Percentiles rank a stretch among this genome's conserved stretches.
These are phyloP conservation scores for Ellobium chinense DNA, from an alignment of 2,888 invertebrate genomes.

Conservation along the genomic window DNA sequence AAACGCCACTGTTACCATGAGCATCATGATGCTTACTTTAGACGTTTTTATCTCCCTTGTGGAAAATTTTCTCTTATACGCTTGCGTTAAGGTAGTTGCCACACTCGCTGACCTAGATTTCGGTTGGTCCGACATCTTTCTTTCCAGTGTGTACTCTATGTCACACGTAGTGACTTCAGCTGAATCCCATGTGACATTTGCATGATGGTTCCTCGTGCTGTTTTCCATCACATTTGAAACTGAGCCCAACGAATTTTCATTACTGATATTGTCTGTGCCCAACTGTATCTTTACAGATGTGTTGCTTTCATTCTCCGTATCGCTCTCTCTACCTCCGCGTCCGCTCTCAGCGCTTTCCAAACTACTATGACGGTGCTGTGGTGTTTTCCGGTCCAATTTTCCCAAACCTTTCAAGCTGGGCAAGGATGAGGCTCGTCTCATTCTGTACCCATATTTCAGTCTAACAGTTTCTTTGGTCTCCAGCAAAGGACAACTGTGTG, in stretches of 20 bases:
- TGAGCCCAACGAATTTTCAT: background rate
- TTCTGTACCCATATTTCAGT: background rate
- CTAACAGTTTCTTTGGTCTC: background rate
- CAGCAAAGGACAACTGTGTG: background rate
- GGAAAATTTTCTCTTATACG: background rate
- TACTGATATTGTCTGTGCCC: background rate
- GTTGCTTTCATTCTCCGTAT: background rate
- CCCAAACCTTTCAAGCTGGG: background rate
- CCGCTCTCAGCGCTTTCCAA: background rate
- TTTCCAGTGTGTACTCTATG: too few species aligned
- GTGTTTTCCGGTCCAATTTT: background rate
- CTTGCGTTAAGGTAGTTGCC: background rate
- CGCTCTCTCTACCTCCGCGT: background rate
- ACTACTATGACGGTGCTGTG: background rate
- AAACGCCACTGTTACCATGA: slow-evolving; percentile 28
- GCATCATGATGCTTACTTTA: slow-evolving; percentile 36
- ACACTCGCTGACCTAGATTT: background rate
- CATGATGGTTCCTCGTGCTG: background rate
- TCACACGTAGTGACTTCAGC: background rate
- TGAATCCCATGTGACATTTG: background rate
- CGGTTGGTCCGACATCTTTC: background rate
- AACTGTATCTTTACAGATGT: background rate
- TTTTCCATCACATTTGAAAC: background rate
- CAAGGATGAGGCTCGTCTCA: background rate
- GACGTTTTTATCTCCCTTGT: slow-evolving; percentile 31